A percentile compares a stretch with the other conserved stretches of the same genome.
These are phyloP conservation scores for Paramormyrops hopkinsi DNA, from an alignment of 2,797 vertebrate species.

Conservation along the genomic window DNA sequence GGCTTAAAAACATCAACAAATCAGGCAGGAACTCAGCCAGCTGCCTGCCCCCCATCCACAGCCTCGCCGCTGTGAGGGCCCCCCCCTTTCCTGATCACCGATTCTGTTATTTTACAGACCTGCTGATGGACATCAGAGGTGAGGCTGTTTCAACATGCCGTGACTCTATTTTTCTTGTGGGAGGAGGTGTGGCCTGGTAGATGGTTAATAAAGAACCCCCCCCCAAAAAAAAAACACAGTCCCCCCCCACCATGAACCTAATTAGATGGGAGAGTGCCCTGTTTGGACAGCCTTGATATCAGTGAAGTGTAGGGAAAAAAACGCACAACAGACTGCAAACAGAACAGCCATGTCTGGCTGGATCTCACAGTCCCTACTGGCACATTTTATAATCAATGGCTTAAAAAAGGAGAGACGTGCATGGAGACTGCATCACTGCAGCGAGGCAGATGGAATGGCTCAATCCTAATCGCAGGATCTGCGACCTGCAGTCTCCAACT, in stretches of 20 bases:
- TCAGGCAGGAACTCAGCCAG: background rate
- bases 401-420: background rate
- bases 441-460: background rate
- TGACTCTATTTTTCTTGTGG: background rate
- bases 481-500: background rate
- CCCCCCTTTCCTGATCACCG: background rate
- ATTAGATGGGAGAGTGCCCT: background rate
- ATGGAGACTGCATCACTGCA: background rate
- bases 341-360: background rate
- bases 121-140: background rate
- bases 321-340: background rate
- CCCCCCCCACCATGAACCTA: background rate
- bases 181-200: background rate
- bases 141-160: background rate
- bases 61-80: background rate
- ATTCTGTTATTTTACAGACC: background rate
- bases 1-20: background rate
- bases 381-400: background rate
- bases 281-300: background rate
- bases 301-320: background rate
- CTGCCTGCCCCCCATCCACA: background rate
- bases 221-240: background rate
- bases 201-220: background rate
- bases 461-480: background rate
- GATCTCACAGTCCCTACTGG: background rate